Percentiles rank a stretch among this genome's conserved stretches.
phyloP scores from a whole-genome alignment of 2,113 vertebrate genomes.

The Haplotaxodon microlepis region DNA sequence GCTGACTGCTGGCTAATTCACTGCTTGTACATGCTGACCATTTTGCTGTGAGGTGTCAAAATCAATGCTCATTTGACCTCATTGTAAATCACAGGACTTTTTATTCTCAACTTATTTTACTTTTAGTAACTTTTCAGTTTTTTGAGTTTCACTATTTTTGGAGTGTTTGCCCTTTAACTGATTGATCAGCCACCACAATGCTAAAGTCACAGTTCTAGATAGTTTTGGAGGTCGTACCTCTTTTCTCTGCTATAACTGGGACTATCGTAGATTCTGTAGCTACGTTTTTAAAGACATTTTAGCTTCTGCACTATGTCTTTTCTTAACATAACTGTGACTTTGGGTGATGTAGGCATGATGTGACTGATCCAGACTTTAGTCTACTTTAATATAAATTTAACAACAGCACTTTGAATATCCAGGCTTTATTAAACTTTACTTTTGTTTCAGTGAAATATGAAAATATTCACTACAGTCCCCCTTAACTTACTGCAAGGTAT shows the following conservation, averaged over 20 bases:
- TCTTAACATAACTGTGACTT: not conserved
- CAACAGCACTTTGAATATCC: not conserved
- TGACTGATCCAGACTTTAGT: not conserved
- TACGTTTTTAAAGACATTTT: not conserved
- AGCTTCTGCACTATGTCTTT: not conserved
- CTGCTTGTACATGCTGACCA: not conserved
- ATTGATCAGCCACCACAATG: not conserved
- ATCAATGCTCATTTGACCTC: constrained; percentile 2
- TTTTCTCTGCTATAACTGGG: not conserved
- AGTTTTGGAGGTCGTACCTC: not conserved
- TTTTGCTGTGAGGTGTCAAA: not conserved
- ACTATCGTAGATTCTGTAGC: not conserved
- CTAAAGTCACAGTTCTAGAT: not conserved
- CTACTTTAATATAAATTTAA: not conserved
- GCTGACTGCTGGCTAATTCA: constrained; percentile 25
- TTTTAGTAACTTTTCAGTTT: not conserved
- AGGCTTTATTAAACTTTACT: not conserved
- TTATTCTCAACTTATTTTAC: not conserved
- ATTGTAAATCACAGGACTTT: not conserved
- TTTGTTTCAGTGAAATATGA: not conserved
- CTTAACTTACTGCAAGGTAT: not conserved
- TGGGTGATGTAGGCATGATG: not conserved
- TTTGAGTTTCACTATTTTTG: not conserved
- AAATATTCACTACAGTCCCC: not conserved
- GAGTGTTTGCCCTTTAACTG: not conserved